phyloP scores from a whole-genome alignment of 1,140 invertebrate genomes.

The Hyles vespertilio region DNA sequence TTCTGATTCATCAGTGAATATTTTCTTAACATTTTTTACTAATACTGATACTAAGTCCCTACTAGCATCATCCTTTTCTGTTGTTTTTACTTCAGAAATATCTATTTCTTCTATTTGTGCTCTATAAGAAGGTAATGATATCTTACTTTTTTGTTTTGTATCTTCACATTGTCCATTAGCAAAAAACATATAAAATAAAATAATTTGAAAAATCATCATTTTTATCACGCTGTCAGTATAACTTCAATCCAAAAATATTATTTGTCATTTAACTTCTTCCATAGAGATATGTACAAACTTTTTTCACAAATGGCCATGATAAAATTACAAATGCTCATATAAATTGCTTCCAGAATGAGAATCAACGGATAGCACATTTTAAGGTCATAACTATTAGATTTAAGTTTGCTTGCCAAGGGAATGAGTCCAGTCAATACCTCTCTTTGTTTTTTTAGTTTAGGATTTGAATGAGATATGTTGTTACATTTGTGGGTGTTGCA shows the following conservation, averaged over 20 bases:
- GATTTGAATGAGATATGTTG: slow-evolving; percentile 20
- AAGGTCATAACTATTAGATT: no score
- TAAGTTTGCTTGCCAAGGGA: background rate
- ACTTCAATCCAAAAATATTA: no score
- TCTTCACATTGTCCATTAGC: slow-evolving; percentile 17
- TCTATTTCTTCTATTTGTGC: slow-evolving; percentile 36
- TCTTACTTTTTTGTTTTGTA: slow-evolving; percentile 19
- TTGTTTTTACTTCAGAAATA: slow-evolving; percentile 16
- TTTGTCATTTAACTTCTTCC: no score
- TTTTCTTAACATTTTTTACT: slow-evolving; percentile 44
- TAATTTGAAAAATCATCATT: slow-evolving; percentile 12
- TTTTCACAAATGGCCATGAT: no score
- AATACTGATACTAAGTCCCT: slow-evolving; percentile 43
- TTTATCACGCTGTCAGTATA: slow-evolving; percentile 11
- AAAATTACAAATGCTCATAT: no score
- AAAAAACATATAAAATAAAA: slow-evolving; percentile 12
- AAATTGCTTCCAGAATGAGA: no score
- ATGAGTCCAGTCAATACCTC: background rate
- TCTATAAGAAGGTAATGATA: slow-evolving; percentile 33
- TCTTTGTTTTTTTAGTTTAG: slow-evolving; percentile 6
- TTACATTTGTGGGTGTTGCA: slow-evolving; percentile 43
- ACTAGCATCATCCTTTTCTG: slow-evolving; percentile 22
- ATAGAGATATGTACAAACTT: no score
- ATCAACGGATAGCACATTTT: no score
- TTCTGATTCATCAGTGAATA: slow-evolving; percentile 33